These are phyloP conservation scores for Salpingus planirostris DNA, from an alignment of 2,888 invertebrate species.

Conservation along the genomic window DNA sequence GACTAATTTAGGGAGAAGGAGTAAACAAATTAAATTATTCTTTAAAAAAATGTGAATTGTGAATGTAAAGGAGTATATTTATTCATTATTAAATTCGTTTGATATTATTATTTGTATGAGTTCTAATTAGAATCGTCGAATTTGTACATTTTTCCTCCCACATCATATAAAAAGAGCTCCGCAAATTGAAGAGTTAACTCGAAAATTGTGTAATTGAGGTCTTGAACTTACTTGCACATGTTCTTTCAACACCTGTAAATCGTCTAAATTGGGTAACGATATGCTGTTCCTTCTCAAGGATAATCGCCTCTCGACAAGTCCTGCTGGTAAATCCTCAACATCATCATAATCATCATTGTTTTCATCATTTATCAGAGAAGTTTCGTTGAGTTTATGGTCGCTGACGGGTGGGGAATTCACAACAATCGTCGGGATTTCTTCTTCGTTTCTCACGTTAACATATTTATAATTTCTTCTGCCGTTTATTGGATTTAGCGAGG, in stretches of 20 bases:
- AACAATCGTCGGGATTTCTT: slow-evolving; percentile 24
- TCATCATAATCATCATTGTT: slow-evolving; percentile 10
- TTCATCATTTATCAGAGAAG: slow-evolving; percentile 4
- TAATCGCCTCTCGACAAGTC: slow-evolving; percentile 6
- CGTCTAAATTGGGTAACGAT: slow-evolving; percentile 64
- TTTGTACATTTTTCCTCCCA: neutral
- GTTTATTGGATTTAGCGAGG: no score
- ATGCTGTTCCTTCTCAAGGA: slow-evolving; percentile 58
- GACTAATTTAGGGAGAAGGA: no score
- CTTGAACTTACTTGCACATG: slow-evolving; percentile 14
- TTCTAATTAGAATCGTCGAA: neutral
- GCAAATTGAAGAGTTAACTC: no score
- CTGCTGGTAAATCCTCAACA: slow-evolving; percentile 1
- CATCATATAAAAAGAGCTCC: no score
- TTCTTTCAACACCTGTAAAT: slow-evolving; percentile 46
- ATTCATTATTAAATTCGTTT: no score
- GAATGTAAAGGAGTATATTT: no score
- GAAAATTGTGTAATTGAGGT: no score
- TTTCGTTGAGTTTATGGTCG: neutral
- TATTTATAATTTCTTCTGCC: slow-evolving; percentile 5
- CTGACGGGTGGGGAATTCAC: slow-evolving; percentile 6
- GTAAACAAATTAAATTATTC: no score
- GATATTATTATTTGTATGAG: no score
- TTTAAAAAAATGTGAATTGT: no score
- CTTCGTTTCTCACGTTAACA: slow-evolving; percentile 4